phyloP scores from a whole-genome alignment of 64 coral and sea anemone genomes.

The Orbicella faveolata region DNA sequence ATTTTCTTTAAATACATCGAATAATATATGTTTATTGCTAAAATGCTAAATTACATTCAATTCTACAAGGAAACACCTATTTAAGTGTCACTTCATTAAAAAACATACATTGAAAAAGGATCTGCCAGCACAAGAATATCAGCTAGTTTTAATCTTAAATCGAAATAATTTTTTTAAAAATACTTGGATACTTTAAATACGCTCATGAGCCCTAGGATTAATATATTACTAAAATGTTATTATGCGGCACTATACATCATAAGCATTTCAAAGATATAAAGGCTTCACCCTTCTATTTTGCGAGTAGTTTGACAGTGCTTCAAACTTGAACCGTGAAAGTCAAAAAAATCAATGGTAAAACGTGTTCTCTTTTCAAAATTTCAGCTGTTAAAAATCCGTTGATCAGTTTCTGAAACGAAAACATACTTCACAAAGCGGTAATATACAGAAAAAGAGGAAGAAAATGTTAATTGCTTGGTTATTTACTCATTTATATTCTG shows the following conservation, averaged over 20 bases:
- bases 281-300: background rate
- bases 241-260: background rate
- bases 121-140: background rate
- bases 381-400: background rate
- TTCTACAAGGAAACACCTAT: background rate
- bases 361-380: background rate
- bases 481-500: too few relatives aligned
- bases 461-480: too few relatives aligned
- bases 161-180: too few relatives aligned
- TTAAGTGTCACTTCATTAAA: background rate
- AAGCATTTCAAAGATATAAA: background rate
- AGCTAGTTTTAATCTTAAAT: background rate
- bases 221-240: background rate
- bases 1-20: background rate
- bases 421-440: too few relatives aligned
- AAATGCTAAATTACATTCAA: background rate
- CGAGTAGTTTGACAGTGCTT: background rate
- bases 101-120: background rate
- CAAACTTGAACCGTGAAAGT: background rate
- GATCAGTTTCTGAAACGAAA: too few relatives aligned
- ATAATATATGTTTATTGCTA: background rate
- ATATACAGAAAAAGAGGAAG: too few relatives aligned
- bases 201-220: background rate
- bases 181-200: background rate
- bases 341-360: background rate